These are phyloP conservation scores for Chesias legatella DNA, from an alignment of 2,888 invertebrate genomes.

Conservation along the genomic window DNA sequence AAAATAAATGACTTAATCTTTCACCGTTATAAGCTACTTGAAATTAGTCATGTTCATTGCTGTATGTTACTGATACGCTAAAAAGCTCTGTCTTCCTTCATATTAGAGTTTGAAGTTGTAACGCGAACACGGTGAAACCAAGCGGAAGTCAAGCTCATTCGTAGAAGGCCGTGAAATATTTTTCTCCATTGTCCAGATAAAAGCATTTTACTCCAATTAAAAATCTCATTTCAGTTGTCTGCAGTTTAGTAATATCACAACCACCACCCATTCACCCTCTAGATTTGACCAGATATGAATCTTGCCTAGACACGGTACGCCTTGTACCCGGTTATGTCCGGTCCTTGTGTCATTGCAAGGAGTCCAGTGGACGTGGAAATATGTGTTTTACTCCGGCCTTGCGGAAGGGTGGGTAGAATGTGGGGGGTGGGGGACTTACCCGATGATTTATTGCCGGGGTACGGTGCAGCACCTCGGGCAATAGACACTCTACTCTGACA, in stretches of 20 bases:
- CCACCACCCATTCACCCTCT: conserved; percentile 7
- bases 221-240: conserved; percentile 5
- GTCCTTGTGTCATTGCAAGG: conserved; percentile 43
- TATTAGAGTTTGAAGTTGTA: background rate
- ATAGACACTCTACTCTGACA: conserved; percentile 26
- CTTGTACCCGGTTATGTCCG: conserved; percentile 39
- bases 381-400: conserved; percentile 40
- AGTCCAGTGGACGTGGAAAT: conserved; percentile 46
- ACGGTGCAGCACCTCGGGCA: conserved; percentile 28
- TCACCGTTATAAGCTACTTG: too few relatives aligned
- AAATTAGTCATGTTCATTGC: too few relatives aligned
- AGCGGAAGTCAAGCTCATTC: too few relatives aligned
- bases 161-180: too few relatives aligned
- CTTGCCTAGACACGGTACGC: conserved; percentile 20
- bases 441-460: conserved; percentile 48
- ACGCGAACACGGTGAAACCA: too few relatives aligned
- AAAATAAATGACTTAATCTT: too few relatives aligned
- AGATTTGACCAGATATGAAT: conserved; percentile 18
- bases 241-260: conserved; percentile 10
- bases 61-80: too few relatives aligned
- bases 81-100: background rate
- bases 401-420: conserved; percentile 10
- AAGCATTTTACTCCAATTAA: conserved; percentile 4
- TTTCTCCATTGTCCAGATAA: background rate
- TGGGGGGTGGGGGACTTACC: conserved; percentile 25